phyloP scores from a whole-genome alignment of 2,888 invertebrate genomes.

The Bombyx huttoni region DNA sequence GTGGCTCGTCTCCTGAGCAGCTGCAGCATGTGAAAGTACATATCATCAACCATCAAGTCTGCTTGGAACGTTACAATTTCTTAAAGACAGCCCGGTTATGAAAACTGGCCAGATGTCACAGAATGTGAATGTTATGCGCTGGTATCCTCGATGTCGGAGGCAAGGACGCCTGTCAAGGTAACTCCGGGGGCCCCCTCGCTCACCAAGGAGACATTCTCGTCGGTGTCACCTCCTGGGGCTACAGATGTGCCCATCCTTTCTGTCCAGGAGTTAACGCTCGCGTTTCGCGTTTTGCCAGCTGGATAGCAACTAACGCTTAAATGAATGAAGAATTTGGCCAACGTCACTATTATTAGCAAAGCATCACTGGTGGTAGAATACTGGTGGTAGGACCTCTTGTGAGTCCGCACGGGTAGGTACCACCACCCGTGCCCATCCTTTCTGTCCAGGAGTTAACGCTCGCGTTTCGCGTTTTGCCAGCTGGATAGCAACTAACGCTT shows the following conservation, averaged over 20 bases:
- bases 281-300: slow-evolving; percentile 41
- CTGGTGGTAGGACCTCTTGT: slow-evolving; percentile 69
- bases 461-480: slow-evolving; percentile 36
- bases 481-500: slow-evolving; percentile 32
- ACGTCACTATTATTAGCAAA: no score
- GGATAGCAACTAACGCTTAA: slow-evolving; percentile 29
- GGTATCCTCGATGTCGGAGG: no score
- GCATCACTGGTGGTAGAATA: no score
- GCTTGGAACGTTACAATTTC: slow-evolving; percentile 30
- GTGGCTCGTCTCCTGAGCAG: slow-evolving; percentile 17
- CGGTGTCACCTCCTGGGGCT: no score
- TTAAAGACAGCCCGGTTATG: slow-evolving; percentile 21
- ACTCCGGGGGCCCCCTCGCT: no score
- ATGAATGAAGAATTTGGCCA: no score
- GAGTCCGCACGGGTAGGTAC: slow-evolving; percentile 63
- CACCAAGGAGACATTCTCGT: no score
- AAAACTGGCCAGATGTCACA: slow-evolving; percentile 24
- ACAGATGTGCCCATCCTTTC: no score
- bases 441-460: slow-evolving; percentile 63
- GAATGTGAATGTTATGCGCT: slow-evolving; percentile 45
- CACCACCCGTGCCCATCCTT: slow-evolving; percentile 46
- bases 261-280: no score
- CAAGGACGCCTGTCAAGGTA: no score
- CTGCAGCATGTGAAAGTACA: slow-evolving; percentile 31
- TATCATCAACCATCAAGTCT: slow-evolving; percentile 34